A percentile compares a stretch with the other conserved stretches of the same genome.
Evolutionary conservation across 2,113 vertebrate species (phyloP).

Genomic region (Hypomesus transpacificus): DNA sequence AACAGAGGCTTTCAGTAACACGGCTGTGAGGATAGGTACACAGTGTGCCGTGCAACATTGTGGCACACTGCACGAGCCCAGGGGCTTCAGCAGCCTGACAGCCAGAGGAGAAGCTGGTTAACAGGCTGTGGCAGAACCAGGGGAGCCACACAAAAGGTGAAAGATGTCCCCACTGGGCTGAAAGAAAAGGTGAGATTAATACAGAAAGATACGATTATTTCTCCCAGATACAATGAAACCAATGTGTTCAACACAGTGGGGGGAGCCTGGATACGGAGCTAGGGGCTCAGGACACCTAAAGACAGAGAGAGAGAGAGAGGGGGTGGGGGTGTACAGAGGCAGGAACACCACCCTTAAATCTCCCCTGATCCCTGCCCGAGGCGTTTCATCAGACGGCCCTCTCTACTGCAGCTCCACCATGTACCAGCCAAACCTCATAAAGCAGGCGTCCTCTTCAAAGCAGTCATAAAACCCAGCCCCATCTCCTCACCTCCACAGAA

Average conservation of each 20-base stretch:
- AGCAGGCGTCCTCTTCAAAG: conserved; percentile 2
- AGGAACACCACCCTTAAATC: background rate
- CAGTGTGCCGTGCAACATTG: no score
- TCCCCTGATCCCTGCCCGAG: background rate
- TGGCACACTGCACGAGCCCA: background rate
- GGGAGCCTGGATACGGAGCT: no score
- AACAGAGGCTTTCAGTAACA: no score
- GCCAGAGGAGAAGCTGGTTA: background rate
- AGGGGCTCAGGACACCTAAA: no score
- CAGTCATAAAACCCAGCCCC: background rate
- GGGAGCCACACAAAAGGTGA: background rate
- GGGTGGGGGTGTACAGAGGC: background rate
- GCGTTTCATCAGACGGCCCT: background rate
- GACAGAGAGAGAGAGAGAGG: background rate
- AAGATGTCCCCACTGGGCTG: background rate
- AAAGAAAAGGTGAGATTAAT: background rate
- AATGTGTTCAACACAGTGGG: no score
- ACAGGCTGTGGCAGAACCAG: background rate
- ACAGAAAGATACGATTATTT: background rate
- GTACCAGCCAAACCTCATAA: conserved; percentile 3
- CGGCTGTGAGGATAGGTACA: no score
- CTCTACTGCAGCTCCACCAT: background rate
- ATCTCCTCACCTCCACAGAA: background rate
- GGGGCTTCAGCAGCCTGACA: background rate
- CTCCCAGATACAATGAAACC: no score